Evolutionary conservation across 2,113 vertebrate genomes (phyloP), one percentile per base, ranked within the genome.

Genomic region (Muscicapa adusta): DNA sequence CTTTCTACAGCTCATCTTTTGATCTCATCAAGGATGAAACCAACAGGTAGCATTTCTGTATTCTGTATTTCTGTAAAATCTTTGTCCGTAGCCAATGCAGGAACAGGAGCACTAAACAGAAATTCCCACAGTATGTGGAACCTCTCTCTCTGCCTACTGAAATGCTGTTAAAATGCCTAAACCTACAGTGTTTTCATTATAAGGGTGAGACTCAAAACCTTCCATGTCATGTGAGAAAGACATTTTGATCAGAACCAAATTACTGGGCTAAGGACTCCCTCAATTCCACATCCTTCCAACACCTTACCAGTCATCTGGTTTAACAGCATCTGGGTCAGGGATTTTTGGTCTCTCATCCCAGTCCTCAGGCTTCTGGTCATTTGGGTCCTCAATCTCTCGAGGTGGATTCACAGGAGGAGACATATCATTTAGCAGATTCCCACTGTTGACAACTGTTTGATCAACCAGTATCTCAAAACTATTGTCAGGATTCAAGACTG

Each of bases 271-370:
- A 48, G 34, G 24, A 40, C 18, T 90, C 23, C 19, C 23, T 47
- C 53, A 86, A 12, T 47, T 72, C 15, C 45, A 75, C 38, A 75
- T 12, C 25, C 19, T 23, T 68, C 25, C 50, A 78, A 48, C 20
- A 84, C 88, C 98, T 98, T 80, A 99, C 99, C 99, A 99, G 95
- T 99, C 99, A 47, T 99, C 99, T 8, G 99, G 99, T 91, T 99
- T 99, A 88, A 98, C 95, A 38, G 99, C 99, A 85, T 99, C 98
- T 1, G 99, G 99, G 95, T 99, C 99, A 94, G 99, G 98, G 87
- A 99, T 99, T 97, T 99, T 99, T 43, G 99, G 98, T 87, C 99
- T 98, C 96, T 99, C 99, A 86, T 99, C 99, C 99, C 99, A 99
- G 94, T 99, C 99, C 76, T 99, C 99, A 2, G 99, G 99, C 51